Evolutionary conservation across 2,888 invertebrate genomes (phyloP), one percentile per base, ranked within the genome.

Genomic region (Myopa tessellatipennis): DNA sequence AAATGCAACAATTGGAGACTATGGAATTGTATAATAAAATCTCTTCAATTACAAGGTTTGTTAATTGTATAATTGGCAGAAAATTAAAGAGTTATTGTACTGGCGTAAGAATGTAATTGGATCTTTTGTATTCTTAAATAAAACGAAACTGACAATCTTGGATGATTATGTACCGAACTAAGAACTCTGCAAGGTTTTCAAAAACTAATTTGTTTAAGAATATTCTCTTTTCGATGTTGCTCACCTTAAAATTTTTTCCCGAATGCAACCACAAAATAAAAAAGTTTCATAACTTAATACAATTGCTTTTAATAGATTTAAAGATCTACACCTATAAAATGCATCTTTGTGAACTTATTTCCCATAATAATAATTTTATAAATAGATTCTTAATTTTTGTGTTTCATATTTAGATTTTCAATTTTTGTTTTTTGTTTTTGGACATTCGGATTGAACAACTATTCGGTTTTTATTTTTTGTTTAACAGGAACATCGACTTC

Each of bases 401-500:
- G 18, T 18, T 26, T 0, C 18, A n/a, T 26, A 69, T 50, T 34
- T 69, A 50, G 16, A 69, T 50, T 50, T 69, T 26, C 52, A n/a
- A 18, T 69, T 67, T 38, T 68, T 36, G 14, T 50, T 14, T 50
- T 18, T 38, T 38, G 26, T 55, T 14, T 69, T 76, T 50, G 76
- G 76, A 70, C 55, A 71, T 71, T 55, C 18, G 18, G 45, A 58
- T 55, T 74, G 7, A n/a, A 58, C 52, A 58, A 14, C n/a, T 74
- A 36, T 52, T 75, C 36, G 4, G 12, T 4, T 4, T 68, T 16
- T 68, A 16, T 4, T 40, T 68, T 38, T 1, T 70, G 52, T 79
- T 85, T 89, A 90, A 84, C 89, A 90, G 80, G 89, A 88, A 86
- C 89, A 90, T 79, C 89, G 87, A 82, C 87, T 89, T 69, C 86